Conservation (phyloP, 2,888 invertebrate species). For the Pedicia rivosa region DNA sequence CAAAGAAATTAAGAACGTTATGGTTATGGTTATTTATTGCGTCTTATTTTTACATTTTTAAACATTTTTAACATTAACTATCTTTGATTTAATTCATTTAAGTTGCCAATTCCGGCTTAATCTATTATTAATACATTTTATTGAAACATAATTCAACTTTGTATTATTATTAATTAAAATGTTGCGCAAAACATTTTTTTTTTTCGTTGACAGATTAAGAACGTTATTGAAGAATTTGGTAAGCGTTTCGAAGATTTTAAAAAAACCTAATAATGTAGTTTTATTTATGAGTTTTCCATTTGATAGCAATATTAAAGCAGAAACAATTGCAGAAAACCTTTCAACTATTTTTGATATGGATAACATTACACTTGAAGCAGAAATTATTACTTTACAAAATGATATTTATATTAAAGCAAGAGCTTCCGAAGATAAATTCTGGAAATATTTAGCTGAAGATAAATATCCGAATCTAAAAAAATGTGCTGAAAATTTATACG, state of each 20-base stretch:
- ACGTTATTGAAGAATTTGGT: neutral
- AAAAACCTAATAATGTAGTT: neutral
- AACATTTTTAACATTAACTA: too few species aligned
- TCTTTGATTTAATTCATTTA: too few species aligned
- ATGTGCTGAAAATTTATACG: conserved; percentile 2
- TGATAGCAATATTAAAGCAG: neutral
- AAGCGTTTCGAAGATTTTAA: neutral
- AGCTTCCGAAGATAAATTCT: conserved; percentile 1
- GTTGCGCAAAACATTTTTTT: too few species aligned
- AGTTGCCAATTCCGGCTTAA: too few species aligned
- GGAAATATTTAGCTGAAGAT: conserved; percentile 7
- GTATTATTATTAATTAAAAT: too few species aligned
- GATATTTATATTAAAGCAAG: conserved; percentile 2
- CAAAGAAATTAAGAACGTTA: conserved; percentile 1
- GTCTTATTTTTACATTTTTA: too few species aligned
- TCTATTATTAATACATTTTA: too few species aligned
- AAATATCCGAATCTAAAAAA: conserved; percentile 2
- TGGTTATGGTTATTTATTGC: too few species aligned
- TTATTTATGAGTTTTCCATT: neutral
- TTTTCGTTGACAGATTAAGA: too few species aligned
- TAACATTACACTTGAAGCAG: conserved; percentile 1
- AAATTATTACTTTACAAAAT: conserved; percentile 5
- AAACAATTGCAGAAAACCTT: conserved; percentile 4
- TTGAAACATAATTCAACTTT: too few species aligned
- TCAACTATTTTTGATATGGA: conserved; percentile 2